A percentile compares a stretch with the other conserved stretches of the same genome.
Evolutionary conservation across 2,113 vertebrate species (phyloP).

Genomic region (Paratilapia polleni): DNA sequence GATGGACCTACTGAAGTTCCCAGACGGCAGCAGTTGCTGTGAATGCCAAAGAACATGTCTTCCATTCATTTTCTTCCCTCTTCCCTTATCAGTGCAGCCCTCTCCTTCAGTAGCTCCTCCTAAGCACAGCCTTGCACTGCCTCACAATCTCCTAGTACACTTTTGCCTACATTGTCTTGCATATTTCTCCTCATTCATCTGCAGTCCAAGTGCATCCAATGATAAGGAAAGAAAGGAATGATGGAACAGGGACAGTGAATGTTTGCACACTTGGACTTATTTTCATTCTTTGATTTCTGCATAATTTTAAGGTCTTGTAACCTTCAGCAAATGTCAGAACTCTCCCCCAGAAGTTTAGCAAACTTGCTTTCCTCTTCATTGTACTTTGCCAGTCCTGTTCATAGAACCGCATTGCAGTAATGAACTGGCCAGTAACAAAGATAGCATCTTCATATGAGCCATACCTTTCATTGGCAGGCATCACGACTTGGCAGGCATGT

Average conservation of each 20-base stretch:
- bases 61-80: not conserved
- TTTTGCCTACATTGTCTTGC: not conserved
- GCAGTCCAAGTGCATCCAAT: not conserved
- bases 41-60: slow-evolving; percentile 54
- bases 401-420: slow-evolving; percentile 49
- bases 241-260: not conserved
- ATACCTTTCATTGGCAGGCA: slow-evolving; percentile 49
- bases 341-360: slow-evolving; percentile 27
- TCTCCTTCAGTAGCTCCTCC: not conserved
- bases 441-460: slow-evolving; percentile 26
- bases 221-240: not conserved
- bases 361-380: not conserved
- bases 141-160: not conserved
- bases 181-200: not conserved
- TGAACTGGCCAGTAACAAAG: slow-evolving; percentile 40
- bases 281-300: not conserved
- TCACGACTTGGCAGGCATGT: slow-evolving; percentile 53
- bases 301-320: not conserved
- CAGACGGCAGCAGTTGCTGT: slow-evolving; percentile 40
- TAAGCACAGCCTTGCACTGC: not conserved
- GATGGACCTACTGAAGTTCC: not conserved
- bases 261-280: not conserved
- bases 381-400: not conserved
- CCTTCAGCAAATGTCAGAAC: not conserved
- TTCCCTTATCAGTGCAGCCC: not conserved